phyloP scores from a whole-genome alignment of 1,140 invertebrate genomes.

The Bombus soroeensis region DNA sequence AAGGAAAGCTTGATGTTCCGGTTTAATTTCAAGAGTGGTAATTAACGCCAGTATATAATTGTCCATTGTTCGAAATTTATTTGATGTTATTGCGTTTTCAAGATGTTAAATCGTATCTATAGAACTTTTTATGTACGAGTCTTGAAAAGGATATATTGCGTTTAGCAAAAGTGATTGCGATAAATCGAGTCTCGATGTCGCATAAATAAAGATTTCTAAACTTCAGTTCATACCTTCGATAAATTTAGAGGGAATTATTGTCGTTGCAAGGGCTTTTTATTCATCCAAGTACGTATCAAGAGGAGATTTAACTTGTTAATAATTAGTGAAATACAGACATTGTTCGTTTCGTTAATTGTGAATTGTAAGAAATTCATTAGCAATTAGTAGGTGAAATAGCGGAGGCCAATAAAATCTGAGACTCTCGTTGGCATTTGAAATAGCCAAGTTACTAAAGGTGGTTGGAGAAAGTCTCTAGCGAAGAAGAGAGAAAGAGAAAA shows the following conservation, averaged over 20 bases:
- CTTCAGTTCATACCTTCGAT: too few relatives aligned
- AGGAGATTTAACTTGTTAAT: neutral
- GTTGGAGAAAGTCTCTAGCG: neutral
- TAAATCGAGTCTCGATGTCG: too few relatives aligned
- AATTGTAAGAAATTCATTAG: neutral
- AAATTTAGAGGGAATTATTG: too few relatives aligned
- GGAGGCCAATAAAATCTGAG: neutral
- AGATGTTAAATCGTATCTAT: too few relatives aligned
- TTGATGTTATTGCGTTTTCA: too few relatives aligned
- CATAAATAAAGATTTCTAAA: too few relatives aligned
- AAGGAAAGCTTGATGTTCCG: neutral
- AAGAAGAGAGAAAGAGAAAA: constrained; percentile 34
- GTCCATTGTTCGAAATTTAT: too few relatives aligned
- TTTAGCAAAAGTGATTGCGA: too few relatives aligned
- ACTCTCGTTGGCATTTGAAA: constrained; percentile 12
- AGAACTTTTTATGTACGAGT: too few relatives aligned
- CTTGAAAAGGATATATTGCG: too few relatives aligned
- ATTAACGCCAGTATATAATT: neutral
- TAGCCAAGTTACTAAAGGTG: neutral
- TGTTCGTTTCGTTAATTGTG: neutral
- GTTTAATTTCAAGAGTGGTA: neutral
- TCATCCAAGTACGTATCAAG: too few relatives aligned
- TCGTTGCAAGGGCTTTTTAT: too few relatives aligned
- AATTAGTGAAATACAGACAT: neutral
- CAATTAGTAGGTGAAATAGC: neutral